phyloP scores from a whole-genome alignment of 2,797 vertebrate genomes.

The Oreortyx pictus region DNA sequence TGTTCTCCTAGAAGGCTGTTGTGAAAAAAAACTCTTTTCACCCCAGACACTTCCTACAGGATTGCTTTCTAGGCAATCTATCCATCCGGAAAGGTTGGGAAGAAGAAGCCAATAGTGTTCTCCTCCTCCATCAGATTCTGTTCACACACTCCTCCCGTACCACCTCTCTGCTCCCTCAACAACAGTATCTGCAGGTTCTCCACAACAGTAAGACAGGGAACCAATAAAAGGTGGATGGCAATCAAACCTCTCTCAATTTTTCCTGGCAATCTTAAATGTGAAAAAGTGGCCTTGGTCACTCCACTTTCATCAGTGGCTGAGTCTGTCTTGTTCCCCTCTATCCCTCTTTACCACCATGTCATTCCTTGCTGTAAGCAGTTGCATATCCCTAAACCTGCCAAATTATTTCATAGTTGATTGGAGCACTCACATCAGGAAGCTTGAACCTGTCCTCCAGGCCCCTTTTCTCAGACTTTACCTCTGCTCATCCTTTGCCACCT shows the following conservation, averaged over 20 bases:
- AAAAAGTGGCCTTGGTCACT: not conserved
- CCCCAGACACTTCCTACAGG: not conserved
- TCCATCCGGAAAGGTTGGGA: not conserved
- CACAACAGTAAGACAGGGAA: not conserved
- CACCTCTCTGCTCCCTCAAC: not conserved
- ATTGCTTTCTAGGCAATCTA: not conserved
- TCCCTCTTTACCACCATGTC: not conserved
- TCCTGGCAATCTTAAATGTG: not conserved
- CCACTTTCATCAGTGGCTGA: not conserved
- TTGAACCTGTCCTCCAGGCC: not conserved
- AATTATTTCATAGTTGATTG: not conserved
- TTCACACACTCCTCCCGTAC: not conserved
- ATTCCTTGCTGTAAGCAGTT: not conserved
- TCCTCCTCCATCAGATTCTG: not conserved
- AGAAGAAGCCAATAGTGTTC: not conserved
- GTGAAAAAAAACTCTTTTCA: not conserved
- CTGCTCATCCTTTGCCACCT: not conserved
- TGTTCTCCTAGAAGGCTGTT: not conserved
- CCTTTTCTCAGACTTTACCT: not conserved
- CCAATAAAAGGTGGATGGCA: slow-evolving; percentile 23
- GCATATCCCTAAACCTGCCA: not conserved
- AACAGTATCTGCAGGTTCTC: not conserved
- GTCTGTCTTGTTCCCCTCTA: not conserved
- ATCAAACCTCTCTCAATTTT: not conserved
- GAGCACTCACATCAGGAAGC: not conserved